Conservation (phyloP, 2,888 invertebrate species). For the Drosophila sordidula region DNA sequence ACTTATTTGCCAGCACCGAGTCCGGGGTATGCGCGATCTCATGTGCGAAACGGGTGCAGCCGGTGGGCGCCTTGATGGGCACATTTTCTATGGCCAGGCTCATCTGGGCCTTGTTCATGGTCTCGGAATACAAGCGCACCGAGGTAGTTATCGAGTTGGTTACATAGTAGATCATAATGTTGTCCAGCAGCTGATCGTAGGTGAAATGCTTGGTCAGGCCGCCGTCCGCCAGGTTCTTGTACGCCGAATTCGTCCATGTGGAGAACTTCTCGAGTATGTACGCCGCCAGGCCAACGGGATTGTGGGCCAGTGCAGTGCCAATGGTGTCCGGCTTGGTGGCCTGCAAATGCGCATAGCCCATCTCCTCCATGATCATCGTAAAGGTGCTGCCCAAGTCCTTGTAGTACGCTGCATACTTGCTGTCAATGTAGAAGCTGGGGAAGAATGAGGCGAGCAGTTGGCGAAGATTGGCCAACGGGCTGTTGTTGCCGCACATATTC, state of each 20-base stretch:
- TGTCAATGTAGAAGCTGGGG: constrained; percentile 87
- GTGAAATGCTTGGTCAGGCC: constrained; percentile 87
- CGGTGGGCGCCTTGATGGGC: constrained; percentile 89
- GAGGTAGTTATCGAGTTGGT: constrained; percentile 90
- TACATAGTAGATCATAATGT: constrained; percentile 93
- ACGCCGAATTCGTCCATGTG: constrained; percentile 88
- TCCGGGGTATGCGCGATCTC: constrained; percentile 88
- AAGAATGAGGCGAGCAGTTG: constrained; percentile 86
- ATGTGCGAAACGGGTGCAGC: constrained; percentile 90
- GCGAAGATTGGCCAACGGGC: constrained; percentile 81
- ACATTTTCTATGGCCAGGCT: constrained; percentile 84
- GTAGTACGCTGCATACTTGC: constrained; percentile 85
- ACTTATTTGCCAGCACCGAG: constrained; percentile 87
- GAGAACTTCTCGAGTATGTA: constrained; percentile 96
- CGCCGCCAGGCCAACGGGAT: constrained; percentile 93
- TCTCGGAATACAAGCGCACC: constrained; percentile 89
- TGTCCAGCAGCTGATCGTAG: constrained; percentile 87
- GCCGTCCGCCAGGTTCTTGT: constrained; percentile 87
- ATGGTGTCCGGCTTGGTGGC: constrained; percentile 95
- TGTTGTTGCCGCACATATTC: constrained; percentile 87
- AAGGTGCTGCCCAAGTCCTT: constrained; percentile 83
- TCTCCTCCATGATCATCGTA: constrained; percentile 83
- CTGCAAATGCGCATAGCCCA: constrained; percentile 91
- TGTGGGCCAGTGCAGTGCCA: constrained; percentile 86
- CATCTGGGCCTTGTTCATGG: constrained; percentile 75